Percentiles rank a stretch among this genome's conserved stretches.
phyloP scores from a whole-genome alignment of 1,140 invertebrate species.

The Lepidurus packardi region DNA sequence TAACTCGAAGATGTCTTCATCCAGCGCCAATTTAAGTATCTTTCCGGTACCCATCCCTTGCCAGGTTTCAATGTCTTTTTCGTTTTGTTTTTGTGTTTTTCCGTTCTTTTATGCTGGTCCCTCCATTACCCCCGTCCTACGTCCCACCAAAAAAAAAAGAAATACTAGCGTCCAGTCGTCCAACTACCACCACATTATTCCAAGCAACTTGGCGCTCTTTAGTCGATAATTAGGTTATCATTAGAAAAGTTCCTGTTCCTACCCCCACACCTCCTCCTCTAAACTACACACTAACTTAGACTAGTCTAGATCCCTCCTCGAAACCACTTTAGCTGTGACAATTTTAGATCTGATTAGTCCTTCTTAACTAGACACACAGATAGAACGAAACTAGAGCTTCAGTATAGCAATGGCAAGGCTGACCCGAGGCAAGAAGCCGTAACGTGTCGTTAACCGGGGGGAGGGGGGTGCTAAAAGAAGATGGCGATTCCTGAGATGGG shows the following conservation, averaged over 20 bases:
- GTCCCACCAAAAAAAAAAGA: neutral
- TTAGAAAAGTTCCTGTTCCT: neutral
- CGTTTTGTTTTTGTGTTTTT: no score
- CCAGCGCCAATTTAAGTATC: no score
- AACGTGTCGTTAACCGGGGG: neutral
- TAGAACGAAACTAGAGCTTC: neutral
- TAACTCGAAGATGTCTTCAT: no score
- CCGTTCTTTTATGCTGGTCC: no score
- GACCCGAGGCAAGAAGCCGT: constrained; percentile 20
- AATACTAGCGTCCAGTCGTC: neutral
- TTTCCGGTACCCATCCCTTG: no score
- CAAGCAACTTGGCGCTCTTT: neutral
- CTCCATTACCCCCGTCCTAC: no score
- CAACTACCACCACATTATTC: neutral
- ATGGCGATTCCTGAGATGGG: neutral
- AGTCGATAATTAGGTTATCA: neutral
- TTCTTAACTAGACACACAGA: neutral
- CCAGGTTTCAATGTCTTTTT: no score
- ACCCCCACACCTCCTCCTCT: neutral
- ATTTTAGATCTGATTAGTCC: constrained; percentile 10
- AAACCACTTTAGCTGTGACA: neutral
- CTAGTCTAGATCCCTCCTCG: neutral
- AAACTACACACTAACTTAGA: neutral
- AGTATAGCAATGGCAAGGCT: constrained; percentile 1
- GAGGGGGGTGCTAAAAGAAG: neutral